Evolutionary conservation across 2,113 vertebrate species (phyloP).

Genomic region (Antechinus stuartii): DNA sequence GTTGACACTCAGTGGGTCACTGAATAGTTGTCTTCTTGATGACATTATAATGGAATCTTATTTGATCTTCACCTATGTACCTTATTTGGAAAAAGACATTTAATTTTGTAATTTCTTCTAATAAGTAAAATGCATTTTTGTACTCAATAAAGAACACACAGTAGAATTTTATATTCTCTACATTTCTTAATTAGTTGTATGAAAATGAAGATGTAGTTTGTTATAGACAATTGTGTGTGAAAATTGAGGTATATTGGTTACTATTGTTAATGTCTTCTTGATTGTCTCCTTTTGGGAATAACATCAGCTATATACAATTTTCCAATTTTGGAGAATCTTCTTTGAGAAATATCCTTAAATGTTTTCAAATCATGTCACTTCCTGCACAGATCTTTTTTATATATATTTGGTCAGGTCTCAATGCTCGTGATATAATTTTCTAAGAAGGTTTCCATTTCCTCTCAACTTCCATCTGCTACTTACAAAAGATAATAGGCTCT

Average conservation of each 20-base stretch:
- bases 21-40: too few species aligned
- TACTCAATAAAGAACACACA: background rate
- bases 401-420: background rate
- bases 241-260: background rate
- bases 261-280: too few species aligned
- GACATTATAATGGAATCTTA: too few species aligned
- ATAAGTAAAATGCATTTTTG: too few species aligned
- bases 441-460: background rate
- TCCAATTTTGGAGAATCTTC: too few species aligned
- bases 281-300: background rate
- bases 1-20: too few species aligned
- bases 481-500: background rate
- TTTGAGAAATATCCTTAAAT: background rate
- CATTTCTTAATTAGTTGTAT: background rate
- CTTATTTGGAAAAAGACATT: too few species aligned
- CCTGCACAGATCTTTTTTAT: background rate
- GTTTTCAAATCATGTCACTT: background rate
- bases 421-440: background rate
- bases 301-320: background rate
- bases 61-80: too few species aligned
- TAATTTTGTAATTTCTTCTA: too few species aligned
- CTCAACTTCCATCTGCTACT: background rate
- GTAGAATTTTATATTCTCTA: background rate
- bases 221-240: background rate
- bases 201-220: background rate